Base-by-base conservation (phyloP, 2,113 vertebrate genomes). In the Triplophysa rosa region DNA sequence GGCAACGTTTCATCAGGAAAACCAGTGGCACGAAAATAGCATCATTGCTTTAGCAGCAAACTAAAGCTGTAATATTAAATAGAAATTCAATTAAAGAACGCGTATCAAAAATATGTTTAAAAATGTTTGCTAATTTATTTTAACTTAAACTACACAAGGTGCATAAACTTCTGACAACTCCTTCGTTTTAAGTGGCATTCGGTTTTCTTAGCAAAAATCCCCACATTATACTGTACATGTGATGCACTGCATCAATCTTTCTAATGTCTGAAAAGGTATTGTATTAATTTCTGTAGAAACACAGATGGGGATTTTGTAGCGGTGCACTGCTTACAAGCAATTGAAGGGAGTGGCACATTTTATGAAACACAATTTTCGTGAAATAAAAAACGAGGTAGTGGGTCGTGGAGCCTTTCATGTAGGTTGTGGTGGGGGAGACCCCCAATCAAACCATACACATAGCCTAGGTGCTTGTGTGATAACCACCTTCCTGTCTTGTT, bases 331-430 rank as follows among this genome's bases (percentile, higher is more conserved):
- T 69, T 74, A 74, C 67, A 61, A 47, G 37, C 14, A 65, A 69
- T 47, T 21, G 56, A 68, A 65, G 23, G 63, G 12, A 56, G 33
- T 8, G 14, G 79, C 42, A 67, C 2, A 21, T 77, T 4, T 83
- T 77, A 71, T 23, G 40, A 72, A 80, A 80, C 40, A 72, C 47
- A 80, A 79, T 82, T 65, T 65, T 9, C 1, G 59, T 65, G 45
- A 70, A 82, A 82, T 23, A 82, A 29, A 58, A 73, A 64, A 81
- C 45, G 26, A 82, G 83, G 63, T 77, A 84, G 56, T 77, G 74
- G 74, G 47, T 71, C 56, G 4, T 21, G 4, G 6, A 64, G 49
- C 0, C 19, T 70, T 77, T 77, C 29, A 71, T 68, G 54, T 4
- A 68, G 24, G 1, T 21, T 76, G 71, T 75, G 79, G 79, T 63